phyloP scores from a whole-genome alignment of 1,140 invertebrate species.

The Magallana angulata region DNA sequence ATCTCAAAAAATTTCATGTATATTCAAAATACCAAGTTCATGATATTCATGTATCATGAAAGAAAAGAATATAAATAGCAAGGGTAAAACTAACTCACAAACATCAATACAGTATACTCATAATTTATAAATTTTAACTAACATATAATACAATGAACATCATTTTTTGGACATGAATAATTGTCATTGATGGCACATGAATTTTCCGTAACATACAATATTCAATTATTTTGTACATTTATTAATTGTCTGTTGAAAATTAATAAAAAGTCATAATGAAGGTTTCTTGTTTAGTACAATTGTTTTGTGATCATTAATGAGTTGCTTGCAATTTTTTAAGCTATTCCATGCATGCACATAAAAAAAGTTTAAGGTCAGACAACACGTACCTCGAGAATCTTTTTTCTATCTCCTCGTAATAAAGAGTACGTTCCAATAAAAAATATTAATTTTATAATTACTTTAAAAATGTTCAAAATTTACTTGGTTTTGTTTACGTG shows the following conservation, averaged over 20 bases:
- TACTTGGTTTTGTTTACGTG: too few species aligned
- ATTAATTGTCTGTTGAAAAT: conserved; percentile 10
- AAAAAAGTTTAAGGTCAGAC: background rate
- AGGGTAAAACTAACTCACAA: conserved; percentile 1
- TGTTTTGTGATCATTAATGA: background rate
- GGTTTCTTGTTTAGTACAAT: background rate
- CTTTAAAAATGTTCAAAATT: too few species aligned
- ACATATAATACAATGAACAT: conserved; percentile 3
- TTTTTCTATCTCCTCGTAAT: too few species aligned
- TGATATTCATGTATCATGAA: background rate
- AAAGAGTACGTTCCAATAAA: too few species aligned
- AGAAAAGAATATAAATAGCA: background rate
- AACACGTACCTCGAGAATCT: too few species aligned
- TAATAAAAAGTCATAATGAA: conserved; percentile 4
- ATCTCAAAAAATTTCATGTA: background rate
- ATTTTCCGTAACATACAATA: background rate
- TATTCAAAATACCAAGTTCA: background rate
- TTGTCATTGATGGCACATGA: background rate
- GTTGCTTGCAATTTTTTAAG: background rate
- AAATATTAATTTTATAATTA: too few species aligned
- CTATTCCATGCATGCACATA: conserved; percentile 2
- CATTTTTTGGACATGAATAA: background rate
- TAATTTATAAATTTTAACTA: background rate
- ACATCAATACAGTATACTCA: background rate
- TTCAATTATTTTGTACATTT: background rate